phyloP scores from a whole-genome alignment of 2,113 vertebrate genomes.

The Cathartes aura region DNA sequence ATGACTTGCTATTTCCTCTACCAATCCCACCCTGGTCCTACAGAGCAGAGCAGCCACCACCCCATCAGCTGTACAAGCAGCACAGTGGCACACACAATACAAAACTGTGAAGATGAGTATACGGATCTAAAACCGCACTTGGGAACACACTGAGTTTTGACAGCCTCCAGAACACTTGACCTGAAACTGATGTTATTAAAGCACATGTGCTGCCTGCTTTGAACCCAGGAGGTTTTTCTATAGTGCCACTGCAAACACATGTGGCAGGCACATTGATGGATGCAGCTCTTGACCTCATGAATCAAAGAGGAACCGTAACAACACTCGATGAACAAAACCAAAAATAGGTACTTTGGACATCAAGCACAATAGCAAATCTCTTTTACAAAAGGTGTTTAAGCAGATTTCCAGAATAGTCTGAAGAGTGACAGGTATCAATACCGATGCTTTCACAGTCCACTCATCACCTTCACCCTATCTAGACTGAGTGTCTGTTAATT shows the following conservation, averaged over 20 bases:
- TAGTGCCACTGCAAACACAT: not conserved
- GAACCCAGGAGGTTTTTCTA: not conserved
- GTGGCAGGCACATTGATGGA: not conserved
- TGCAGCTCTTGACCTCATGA: not conserved
- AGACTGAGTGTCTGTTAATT: not conserved
- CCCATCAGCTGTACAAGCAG: not conserved
- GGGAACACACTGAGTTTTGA: not conserved
- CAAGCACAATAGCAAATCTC: not conserved
- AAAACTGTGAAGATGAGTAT: not conserved
- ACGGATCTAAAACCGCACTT: not conserved
- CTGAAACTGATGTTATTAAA: not conserved
- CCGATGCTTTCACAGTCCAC: not conserved
- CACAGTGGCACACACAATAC: accelerated
- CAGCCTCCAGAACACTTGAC: not conserved
- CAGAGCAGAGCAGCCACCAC: not conserved
- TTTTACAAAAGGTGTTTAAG: not conserved
- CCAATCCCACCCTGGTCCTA: not conserved
- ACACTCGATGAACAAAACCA: not conserved
- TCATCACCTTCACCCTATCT: not conserved
- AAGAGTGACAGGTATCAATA: not conserved
- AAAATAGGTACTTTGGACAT: not conserved
- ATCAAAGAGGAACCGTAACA: not conserved
- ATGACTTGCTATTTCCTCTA: not conserved
- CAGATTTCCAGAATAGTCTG: not conserved
- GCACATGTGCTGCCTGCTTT: not conserved